phyloP scores from a whole-genome alignment of 2,797 vertebrate species.

The Mus caroli region DNA sequence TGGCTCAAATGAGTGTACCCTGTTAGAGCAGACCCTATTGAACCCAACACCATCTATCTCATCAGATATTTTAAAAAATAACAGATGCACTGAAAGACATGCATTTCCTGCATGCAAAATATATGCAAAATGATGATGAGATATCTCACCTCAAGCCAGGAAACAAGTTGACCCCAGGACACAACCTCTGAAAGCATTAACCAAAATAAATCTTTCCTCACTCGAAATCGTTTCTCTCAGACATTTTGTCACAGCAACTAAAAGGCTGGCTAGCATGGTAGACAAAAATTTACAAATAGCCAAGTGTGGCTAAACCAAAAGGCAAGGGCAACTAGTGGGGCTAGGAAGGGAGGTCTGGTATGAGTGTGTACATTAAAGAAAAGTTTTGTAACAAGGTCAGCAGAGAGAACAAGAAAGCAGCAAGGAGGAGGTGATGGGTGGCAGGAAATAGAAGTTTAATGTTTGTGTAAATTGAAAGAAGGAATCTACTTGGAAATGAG shows the following conservation, averaged over 20 bases:
- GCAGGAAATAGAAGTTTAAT: constrained; percentile 81
- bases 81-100: background rate
- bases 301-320: background rate
- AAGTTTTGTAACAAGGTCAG: constrained; percentile 72
- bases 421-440: background rate
- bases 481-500: constrained; percentile 83
- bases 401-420: constrained; percentile 2
- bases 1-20: too few relatives aligned
- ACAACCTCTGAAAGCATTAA: background rate
- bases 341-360: background rate
- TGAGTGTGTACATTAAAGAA: background rate
- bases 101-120: background rate
- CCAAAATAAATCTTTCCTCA: background rate
- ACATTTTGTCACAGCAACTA: background rate
- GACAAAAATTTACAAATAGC: background rate
- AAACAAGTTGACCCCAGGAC: background rate
- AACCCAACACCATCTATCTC: background rate
- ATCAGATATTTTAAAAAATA: background rate
- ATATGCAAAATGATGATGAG: background rate
- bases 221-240: background rate
- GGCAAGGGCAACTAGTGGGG: accelerated
- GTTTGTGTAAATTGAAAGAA: constrained; percentile 83
- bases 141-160: background rate
- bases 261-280: background rate
- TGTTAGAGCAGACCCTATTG: background rate